Evolutionary conservation across 23 tunicate genomes (phyloP).

Genomic region (Halocynthia aurantium): DNA sequence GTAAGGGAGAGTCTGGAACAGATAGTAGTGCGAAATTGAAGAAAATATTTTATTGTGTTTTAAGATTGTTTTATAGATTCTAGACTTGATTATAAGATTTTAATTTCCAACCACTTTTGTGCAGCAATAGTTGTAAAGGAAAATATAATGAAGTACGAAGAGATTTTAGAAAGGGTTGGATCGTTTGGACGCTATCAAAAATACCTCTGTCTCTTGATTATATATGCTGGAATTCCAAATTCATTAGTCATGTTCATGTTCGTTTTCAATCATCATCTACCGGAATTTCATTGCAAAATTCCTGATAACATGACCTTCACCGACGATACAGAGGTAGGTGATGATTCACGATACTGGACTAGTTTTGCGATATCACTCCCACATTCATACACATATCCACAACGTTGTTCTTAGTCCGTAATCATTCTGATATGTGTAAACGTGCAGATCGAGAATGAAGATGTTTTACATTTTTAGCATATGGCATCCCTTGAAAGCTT

Average conservation of each 20-base stretch:
- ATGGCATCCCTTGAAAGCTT: background rate
- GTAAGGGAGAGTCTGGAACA: too few species aligned
- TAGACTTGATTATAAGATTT: too few species aligned
- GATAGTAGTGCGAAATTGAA: too few species aligned
- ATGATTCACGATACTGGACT: background rate
- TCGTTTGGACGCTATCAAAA: background rate
- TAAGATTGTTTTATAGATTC: too few species aligned
- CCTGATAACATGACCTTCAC: background rate
- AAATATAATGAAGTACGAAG: background rate
- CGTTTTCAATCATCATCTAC: background rate
- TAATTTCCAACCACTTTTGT: too few species aligned
- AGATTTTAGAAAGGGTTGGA: background rate
- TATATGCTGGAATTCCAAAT: slow-evolving; percentile 6
- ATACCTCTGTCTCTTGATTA: background rate
- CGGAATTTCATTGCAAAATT: background rate
- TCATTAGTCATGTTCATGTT: background rate
- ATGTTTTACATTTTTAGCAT: background rate
- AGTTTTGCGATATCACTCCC: background rate
- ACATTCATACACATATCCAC: background rate
- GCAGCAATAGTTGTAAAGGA: too few species aligned
- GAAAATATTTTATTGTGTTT: too few species aligned
- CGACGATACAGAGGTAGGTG: background rate
- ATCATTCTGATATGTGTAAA: too few species aligned
- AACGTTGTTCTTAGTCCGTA: background rate
- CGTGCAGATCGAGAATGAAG: too few species aligned